These are phyloP conservation scores for Ciconia maguari DNA, from an alignment of 2,113 vertebrate species.

Conservation along the genomic window DNA sequence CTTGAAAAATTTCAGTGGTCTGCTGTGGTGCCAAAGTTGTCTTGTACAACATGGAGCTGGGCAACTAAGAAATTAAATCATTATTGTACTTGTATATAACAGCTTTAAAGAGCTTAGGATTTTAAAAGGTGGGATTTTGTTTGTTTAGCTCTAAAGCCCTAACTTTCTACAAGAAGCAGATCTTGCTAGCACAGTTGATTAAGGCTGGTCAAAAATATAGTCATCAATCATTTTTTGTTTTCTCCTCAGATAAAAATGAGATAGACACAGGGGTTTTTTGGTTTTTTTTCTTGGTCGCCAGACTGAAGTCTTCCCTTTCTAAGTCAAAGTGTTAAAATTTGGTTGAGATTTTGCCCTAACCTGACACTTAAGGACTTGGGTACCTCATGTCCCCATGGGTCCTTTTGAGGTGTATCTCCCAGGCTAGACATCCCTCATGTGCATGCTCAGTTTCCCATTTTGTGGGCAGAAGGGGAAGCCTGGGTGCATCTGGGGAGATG, in stretches of 20 bases:
- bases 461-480: not conserved
- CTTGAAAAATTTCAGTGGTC: slow-evolving; percentile 9
- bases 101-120: not conserved
- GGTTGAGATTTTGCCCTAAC: not conserved
- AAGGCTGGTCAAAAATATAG: slow-evolving; percentile 32
- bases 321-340: not conserved
- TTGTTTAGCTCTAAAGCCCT: not conserved
- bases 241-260: not conserved
- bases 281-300: not conserved
- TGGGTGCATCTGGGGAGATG: not conserved
- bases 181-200: not conserved
- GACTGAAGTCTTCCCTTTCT: not conserved
- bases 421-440: not conserved
- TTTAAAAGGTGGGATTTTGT: not conserved
- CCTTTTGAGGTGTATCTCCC: not conserved
- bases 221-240: not conserved
- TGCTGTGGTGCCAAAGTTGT: not conserved
- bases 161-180: not conserved
- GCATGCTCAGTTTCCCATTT: not conserved
- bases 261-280: not conserved
- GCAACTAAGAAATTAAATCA: not conserved
- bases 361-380: not conserved
- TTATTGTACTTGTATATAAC: not conserved
- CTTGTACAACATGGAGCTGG: not conserved
- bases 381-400: not conserved